Evolutionary conservation across 2,888 invertebrate genomes (phyloP), one percentile per base, ranked within the genome.

Genomic region (Microplitis deprimator): DNA sequence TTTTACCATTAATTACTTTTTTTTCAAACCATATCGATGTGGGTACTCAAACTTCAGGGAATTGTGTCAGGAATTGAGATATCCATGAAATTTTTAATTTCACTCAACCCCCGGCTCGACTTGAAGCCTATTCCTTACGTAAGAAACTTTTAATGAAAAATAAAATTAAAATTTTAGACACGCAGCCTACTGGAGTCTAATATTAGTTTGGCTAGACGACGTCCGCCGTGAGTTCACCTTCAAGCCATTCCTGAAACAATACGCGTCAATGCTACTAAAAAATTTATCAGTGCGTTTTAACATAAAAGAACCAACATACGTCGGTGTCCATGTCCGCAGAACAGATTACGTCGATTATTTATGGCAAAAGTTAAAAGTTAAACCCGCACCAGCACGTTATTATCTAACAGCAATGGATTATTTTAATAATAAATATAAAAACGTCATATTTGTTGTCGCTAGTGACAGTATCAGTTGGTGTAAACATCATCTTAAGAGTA

Each of bases 291-390:
- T 83, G 64, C 83, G 85, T 64, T 85, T 84, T 78, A 86, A 87
- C 70, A 76, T 88, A 29, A 82, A 82, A 8, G 84, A 87, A 62
- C 84, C 88, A 64, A 89, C 90, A 13, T 92, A 90, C 81, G 90
- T 92, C 16, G 92, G 92, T 69, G 90, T 93, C 62, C 93, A 93
- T 81, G 91, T 92, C 6, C 87, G 92, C 69, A 88, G 92, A 75
- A 92, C 92, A 1, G 93, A 93, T 85, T 93, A 92, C 84, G 89
- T 91, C 50, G 90, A 90, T 75, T 92, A 92, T 84, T 86, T 93
- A 29, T 91, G 91, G 90, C 89, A 91, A 76, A 92, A 92, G 81
- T 87, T 91, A 73, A 89, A 90, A 62, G 89, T 89, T 6, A 85
- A 86, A 62, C 87, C 90, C 2, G 90, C 90, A 5, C 89, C 88